Evolutionary conservation across 2,797 vertebrate species (phyloP), one percentile per base, ranked within the genome.

Genomic region (Chelon auratus): DNA sequence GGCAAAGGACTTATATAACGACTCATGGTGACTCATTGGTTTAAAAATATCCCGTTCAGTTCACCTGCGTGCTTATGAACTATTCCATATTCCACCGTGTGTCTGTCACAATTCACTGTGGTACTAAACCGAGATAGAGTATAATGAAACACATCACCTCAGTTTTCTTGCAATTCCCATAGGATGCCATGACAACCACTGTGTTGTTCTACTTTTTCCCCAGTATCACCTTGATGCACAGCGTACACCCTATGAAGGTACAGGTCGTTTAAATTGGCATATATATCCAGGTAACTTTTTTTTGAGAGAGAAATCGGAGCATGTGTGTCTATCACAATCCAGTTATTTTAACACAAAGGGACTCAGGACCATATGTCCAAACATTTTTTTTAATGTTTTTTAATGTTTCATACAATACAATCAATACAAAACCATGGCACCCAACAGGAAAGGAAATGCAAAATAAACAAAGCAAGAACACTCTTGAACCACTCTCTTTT

Each of bases 181-280:
- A 62, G 58, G 81, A 68, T 89, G 61, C 75, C 76, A 88, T 85
- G 78, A 57, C 74, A 83, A 82, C 63, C 36, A 18, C 45, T 45
- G 40, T 17, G 26, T 36, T 11, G 15, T 17, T 42, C 12, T 59
- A 15, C 13, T 39, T 59, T 56, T 40, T 20, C 26, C 39, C 18
- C 1, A 26, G 24, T 14, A 0, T 15, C 30, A n/a, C 51, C 12
- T n/a, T 47, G n/a, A 59, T 47, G 5, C 43, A 62, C 18, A 50
- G 30, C 50, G 24, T 18, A 47, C 9, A 66, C 11, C 18, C 22
- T 55, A 47, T 30, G 2, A 17, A 2, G 22, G 18, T 1, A 40
- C 50, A 22, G 39, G 11, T 62, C 58, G 18, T 72, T 54, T 18
- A 42, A 15, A 20, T 4, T 22, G 39, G 12, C 20, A 1, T 45